Percentiles rank a stretch among this genome's conserved stretches.
Evolutionary conservation across 2,888 invertebrate genomes (phyloP).

Genomic region (Leptarthrus brevirostris): DNA sequence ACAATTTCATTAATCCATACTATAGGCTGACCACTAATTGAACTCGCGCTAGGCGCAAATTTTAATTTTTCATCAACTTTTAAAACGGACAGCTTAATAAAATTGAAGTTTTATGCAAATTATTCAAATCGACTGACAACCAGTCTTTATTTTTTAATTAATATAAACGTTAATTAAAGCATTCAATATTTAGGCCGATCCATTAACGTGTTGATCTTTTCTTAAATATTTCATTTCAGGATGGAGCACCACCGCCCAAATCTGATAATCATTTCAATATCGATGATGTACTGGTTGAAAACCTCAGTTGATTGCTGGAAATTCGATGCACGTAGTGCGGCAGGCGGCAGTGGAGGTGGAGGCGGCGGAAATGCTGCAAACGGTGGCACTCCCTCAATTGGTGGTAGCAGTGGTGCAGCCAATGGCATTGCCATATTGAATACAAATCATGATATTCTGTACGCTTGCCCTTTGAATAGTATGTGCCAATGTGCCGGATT

Average conservation of each 20-base stretch:
- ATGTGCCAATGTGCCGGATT: slow-evolving; percentile 67
- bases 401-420: slow-evolving; percentile 26
- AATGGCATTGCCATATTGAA: slow-evolving; percentile 61
- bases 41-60: too few species aligned
- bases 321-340: slow-evolving; percentile 62
- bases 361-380: slow-evolving; percentile 52
- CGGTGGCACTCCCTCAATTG: slow-evolving; percentile 41
- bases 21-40: too few species aligned
- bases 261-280: slow-evolving; percentile 64
- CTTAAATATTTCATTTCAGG: slow-evolving; percentile 55
- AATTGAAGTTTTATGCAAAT: too few species aligned
- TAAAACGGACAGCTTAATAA: too few species aligned
- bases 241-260: slow-evolving; percentile 61
- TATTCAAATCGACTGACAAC: too few species aligned
- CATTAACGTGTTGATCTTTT: slow-evolving; percentile 34
- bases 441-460: slow-evolving; percentile 65
- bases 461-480: slow-evolving; percentile 66
- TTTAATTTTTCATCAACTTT: too few species aligned
- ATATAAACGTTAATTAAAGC: neutral
- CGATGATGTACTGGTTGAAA: slow-evolving; percentile 63
- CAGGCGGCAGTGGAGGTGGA: slow-evolving; percentile 57
- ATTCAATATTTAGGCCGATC: slow-evolving; percentile 20
- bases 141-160: too few species aligned
- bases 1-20: too few species aligned
- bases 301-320: slow-evolving; percentile 65